phyloP scores from a whole-genome alignment of 2,797 vertebrate species.

The Vipera ursinii region DNA sequence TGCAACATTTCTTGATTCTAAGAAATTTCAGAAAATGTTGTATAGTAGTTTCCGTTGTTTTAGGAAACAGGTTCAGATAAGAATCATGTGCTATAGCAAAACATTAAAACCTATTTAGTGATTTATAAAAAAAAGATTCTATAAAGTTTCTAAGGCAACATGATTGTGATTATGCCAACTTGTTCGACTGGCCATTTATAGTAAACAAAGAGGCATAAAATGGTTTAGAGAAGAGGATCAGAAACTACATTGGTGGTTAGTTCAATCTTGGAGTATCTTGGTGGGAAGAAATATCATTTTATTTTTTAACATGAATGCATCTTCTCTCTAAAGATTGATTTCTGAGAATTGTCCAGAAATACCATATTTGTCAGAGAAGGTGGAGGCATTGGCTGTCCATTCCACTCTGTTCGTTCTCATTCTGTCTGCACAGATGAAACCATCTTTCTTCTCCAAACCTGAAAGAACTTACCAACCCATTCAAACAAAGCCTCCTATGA shows the following conservation, averaged over 20 bases:
- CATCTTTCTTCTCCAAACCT: neutral
- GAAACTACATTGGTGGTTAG: neutral
- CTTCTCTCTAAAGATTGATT: neutral
- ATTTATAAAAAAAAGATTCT: neutral
- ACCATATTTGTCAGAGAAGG: neutral
- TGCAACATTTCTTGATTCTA: neutral
- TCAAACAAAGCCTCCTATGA: constrained; percentile 10
- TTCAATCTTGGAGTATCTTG: neutral
- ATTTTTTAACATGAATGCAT: neutral
- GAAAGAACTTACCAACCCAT: neutral
- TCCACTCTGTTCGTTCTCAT: neutral
- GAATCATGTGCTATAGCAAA: neutral
- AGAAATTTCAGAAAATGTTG: neutral
- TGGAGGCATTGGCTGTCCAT: neutral
- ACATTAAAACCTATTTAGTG: neutral
- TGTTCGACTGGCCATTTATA: neutral
- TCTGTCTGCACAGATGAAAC: neutral
- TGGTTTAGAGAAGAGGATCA: neutral
- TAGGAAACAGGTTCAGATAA: neutral
- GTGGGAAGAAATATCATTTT: neutral
- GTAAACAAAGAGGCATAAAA: neutral
- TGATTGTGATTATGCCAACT: neutral
- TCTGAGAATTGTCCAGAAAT: neutral
- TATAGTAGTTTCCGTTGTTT: neutral
- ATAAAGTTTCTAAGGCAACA: neutral